Evolutionary conservation across 2,113 vertebrate species (phyloP).

Genomic region (Nyctibius bracteatus): DNA sequence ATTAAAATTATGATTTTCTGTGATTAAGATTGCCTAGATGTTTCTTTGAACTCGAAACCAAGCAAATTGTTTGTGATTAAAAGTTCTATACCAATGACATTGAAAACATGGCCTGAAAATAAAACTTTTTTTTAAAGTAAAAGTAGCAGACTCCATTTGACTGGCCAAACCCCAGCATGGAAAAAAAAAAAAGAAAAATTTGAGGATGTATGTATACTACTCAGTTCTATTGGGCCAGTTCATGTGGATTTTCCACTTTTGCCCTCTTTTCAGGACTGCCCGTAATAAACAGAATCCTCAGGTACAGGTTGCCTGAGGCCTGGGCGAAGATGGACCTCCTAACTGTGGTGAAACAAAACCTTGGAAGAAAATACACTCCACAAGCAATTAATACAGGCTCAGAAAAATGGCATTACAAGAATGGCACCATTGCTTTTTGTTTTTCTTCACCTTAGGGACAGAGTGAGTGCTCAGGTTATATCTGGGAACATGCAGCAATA

Average conservation of each 20-base stretch:
- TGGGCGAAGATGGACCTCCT: neutral
- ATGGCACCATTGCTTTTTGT: neutral
- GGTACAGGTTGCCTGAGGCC: neutral
- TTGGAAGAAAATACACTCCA: neutral
- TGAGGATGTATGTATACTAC: neutral
- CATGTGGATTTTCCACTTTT: neutral
- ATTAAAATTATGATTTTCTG: neutral
- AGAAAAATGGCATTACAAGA: neutral
- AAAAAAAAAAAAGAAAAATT: neutral
- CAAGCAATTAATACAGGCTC: neutral
- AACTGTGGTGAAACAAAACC: neutral
- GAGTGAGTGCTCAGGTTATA: neutral
- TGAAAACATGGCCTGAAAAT: neutral
- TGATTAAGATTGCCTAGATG: neutral
- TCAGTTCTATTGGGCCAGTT: neutral
- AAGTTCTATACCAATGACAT: neutral
- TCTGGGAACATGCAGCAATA: neutral
- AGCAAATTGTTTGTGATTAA: neutral
- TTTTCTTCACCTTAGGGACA: neutral
- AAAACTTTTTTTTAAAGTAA: neutral
- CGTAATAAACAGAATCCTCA: neutral
- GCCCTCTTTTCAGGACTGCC: neutral
- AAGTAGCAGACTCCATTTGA: neutral
- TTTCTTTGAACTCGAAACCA: neutral
- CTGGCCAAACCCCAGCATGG: neutral